Evolutionary conservation across 2,888 invertebrate species (phyloP).

Genomic region (Sarcophaga subvicina): DNA sequence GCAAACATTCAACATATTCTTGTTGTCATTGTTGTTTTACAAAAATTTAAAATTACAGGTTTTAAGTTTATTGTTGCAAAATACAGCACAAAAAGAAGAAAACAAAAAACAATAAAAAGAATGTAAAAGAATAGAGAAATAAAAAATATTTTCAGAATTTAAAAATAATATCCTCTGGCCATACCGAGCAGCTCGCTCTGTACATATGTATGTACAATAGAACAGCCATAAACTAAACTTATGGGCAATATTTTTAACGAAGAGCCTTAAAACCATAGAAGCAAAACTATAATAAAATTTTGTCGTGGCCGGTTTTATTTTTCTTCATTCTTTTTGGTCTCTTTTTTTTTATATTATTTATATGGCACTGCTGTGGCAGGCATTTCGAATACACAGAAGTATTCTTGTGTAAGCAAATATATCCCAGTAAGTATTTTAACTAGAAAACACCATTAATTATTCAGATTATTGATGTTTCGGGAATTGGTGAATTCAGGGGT

Average conservation of each 20-base stretch:
- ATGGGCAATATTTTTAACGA: constrained; percentile 45
- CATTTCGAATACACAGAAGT: background rate
- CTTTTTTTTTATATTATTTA: background rate
- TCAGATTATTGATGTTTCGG: no score
- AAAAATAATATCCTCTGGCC: no score
- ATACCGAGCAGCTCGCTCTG: no score
- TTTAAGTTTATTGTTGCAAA: background rate
- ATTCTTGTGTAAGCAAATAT: background rate
- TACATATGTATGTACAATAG: no score
- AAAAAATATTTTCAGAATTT: no score
- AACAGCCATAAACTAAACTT: constrained; percentile 49
- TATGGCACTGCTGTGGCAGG: background rate
- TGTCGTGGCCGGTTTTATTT: constrained; percentile 1
- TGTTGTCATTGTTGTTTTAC: constrained; percentile 36
- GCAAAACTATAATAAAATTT: constrained; percentile 46
- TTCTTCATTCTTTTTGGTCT: no score
- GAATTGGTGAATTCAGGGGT: no score
- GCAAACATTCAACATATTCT: background rate
- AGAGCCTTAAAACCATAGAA: constrained; percentile 19
- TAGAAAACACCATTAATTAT: background rate
- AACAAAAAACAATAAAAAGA: no score
- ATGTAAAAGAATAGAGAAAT: no score
- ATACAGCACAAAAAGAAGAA: no score
- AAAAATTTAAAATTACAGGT: constrained; percentile 61
- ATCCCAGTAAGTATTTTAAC: constrained; percentile 22